These are phyloP conservation scores for Sphaerophoria rueppellii DNA, from an alignment of 2,888 invertebrate genomes.

Conservation along the genomic window DNA sequence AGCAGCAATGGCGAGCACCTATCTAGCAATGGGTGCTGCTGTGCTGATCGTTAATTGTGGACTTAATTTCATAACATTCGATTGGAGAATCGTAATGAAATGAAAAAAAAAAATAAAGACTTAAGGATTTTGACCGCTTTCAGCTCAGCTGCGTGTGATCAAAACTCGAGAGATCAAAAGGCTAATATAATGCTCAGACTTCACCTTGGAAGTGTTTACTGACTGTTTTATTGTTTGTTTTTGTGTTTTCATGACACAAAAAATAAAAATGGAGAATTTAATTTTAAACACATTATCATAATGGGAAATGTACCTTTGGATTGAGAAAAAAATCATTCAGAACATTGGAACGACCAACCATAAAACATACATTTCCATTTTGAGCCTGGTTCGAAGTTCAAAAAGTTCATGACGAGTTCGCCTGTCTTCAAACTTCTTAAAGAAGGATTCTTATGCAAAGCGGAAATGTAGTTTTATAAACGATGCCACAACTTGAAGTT, in stretches of 20 bases:
- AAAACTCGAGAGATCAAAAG: constrained; percentile 61
- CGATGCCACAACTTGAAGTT: no score
- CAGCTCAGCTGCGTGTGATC: constrained; percentile 54
- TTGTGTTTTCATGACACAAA: neutral
- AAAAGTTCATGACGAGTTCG: no score
- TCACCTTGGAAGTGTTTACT: constrained; percentile 13
- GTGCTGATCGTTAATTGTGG: constrained; percentile 71
- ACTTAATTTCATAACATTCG: constrained; percentile 73
- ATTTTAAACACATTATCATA: neutral
- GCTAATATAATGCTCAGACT: constrained; percentile 60
- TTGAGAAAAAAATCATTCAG: no score
- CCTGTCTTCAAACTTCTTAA: no score
- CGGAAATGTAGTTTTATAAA: no score
- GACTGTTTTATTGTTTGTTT: neutral
- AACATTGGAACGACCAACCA: no score
- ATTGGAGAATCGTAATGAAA: constrained; percentile 64
- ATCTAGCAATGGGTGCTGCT: constrained; percentile 10
- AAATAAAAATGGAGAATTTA: constrained; percentile 17
- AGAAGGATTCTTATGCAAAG: no score
- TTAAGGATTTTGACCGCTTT: constrained; percentile 63
- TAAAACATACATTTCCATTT: no score
- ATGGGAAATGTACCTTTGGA: no score
- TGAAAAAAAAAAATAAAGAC: constrained; percentile 5
- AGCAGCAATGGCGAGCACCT: neutral
- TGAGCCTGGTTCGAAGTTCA: no score